phyloP scores from a whole-genome alignment of 2,113 vertebrate species.

The Orientallactaga bullata region DNA sequence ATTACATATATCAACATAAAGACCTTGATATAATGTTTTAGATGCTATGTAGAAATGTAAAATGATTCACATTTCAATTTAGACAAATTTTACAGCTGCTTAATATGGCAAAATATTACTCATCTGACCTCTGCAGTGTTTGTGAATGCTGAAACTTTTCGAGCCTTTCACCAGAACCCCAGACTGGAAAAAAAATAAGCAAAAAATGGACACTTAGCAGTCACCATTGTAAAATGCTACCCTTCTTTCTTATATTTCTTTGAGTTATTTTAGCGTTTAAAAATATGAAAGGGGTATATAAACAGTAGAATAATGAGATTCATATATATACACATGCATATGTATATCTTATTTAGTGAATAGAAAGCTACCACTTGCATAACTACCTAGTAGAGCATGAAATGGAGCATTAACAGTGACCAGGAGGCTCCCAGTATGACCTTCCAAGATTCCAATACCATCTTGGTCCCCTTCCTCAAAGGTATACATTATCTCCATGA shows the following conservation, averaged over 20 bases:
- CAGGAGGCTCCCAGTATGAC: not conserved
- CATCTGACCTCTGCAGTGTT: not conserved
- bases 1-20: not conserved
- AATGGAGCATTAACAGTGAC: not conserved
- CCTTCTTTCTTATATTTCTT: not conserved
- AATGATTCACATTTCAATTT: constrained; percentile 19
- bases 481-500: not conserved
- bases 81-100: not conserved
- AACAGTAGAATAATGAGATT: not conserved
- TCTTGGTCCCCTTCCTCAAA: not conserved
- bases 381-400: not conserved
- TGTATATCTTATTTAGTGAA: not conserved
- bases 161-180: not conserved
- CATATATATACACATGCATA: not conserved
- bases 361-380: not conserved
- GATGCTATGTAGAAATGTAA: not conserved
- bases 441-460: not conserved
- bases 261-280: not conserved
- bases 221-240: not conserved
- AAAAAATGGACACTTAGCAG: not conserved
- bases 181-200: not conserved
- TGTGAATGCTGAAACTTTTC: not conserved
- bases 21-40: not conserved
- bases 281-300: not conserved
- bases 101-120: constrained; percentile 21